Evolutionary conservation across 2,797 vertebrate species (phyloP).

Genomic region (Phrynocephalus forsythii): DNA sequence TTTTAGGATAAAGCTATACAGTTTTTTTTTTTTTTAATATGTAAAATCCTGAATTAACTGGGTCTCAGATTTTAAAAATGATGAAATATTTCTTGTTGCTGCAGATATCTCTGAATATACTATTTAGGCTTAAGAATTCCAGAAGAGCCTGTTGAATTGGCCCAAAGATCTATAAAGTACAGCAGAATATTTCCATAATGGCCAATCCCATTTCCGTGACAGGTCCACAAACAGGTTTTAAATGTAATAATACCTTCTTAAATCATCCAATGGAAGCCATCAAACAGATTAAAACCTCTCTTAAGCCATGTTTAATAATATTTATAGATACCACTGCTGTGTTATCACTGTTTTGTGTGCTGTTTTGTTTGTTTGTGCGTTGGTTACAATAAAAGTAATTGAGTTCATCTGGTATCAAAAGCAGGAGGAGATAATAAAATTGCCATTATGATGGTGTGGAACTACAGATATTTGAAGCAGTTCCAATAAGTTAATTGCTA

Average conservation of each 20-base stretch:
- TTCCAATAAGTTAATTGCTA: not conserved
- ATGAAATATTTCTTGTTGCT: not conserved
- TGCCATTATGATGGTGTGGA: not conserved
- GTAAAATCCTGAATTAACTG: not conserved
- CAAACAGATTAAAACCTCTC: not conserved
- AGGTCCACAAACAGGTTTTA: not conserved
- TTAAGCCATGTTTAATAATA: not conserved
- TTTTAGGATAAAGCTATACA: too few species aligned
- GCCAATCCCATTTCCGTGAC: not conserved
- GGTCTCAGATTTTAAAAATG: not conserved
- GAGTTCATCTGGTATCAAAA: not conserved
- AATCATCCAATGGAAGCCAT: not conserved
- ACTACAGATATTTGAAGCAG: not conserved
- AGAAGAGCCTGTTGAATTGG: not conserved
- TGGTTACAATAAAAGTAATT: not conserved
- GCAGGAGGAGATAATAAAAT: not conserved
- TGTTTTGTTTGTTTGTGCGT: not conserved
- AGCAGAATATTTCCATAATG: not conserved
- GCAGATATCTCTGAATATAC: not conserved
- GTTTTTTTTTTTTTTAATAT: not conserved
- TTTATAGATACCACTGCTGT: not conserved
- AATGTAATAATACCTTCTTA: not conserved
- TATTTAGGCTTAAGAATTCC: not conserved
- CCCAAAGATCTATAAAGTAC: not conserved
- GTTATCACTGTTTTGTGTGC: not conserved